Conservation (phyloP, 2,888 invertebrate species). For the Rhaphigaster nebulosa region DNA sequence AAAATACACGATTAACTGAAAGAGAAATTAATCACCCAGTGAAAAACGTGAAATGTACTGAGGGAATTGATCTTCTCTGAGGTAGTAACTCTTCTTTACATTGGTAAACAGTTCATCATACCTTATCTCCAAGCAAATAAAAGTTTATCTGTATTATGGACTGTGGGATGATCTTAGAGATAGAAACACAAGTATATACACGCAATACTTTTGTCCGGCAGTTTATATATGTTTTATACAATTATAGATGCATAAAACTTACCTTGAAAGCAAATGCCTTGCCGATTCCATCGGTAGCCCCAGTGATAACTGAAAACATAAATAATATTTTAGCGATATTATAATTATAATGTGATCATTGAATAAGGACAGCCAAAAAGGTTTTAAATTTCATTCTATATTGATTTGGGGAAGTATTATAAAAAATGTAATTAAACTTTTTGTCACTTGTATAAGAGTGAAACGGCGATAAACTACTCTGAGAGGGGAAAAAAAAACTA, state of each 20-base stretch:
- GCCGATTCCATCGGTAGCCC: slow-evolving; percentile 91
- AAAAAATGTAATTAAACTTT: not conserved
- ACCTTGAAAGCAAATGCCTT: slow-evolving; percentile 86
- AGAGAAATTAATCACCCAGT: too few species aligned
- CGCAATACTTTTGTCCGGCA: too few species aligned
- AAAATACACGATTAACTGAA: too few species aligned
- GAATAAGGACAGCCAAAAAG: not conserved
- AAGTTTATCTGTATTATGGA: too few species aligned
- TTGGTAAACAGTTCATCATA: too few species aligned
- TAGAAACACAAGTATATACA: too few species aligned
- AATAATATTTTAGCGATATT: not conserved
- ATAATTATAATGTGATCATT: not conserved
- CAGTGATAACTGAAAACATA: slow-evolving; percentile 83
- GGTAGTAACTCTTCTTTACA: too few species aligned
- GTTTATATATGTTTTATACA: too few species aligned
- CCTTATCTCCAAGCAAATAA: too few species aligned
- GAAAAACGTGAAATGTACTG: too few species aligned
- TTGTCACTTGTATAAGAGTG: not conserved
- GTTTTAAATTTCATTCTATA: not conserved
- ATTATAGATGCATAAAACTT: slow-evolving; percentile 61
- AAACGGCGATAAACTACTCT: not conserved
- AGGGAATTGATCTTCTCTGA: too few species aligned
- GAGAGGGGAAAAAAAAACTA: not conserved
- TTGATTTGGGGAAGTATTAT: not conserved
- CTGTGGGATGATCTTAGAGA: too few species aligned